Percentiles rank a stretch among this genome's conserved stretches.
phyloP scores from a whole-genome alignment of 2,113 vertebrate species.

The Genyomyrus donnyi region DNA sequence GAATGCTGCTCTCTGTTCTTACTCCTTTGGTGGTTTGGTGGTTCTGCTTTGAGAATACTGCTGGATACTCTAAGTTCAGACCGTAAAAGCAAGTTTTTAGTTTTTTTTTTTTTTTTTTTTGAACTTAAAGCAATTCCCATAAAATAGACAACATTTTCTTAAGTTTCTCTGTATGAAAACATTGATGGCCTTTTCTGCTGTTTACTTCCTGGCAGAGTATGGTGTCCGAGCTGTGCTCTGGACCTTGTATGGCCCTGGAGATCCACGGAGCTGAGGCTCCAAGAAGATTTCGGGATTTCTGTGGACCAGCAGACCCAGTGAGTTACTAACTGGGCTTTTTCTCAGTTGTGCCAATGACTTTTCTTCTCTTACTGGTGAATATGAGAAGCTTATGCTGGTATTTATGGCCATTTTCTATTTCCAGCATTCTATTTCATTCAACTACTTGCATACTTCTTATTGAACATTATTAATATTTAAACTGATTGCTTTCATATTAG shows the following conservation, averaged over 20 bases:
- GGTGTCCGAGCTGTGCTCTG: constrained; percentile 69
- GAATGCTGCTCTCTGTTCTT: not conserved
- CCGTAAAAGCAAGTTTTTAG: not conserved
- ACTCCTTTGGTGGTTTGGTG: not conserved
- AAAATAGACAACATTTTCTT: not conserved
- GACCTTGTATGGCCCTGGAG: constrained; percentile 79
- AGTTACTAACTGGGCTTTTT: constrained; percentile 50
- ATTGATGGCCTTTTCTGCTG: constrained; percentile 13
- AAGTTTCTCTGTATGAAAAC: not conserved
- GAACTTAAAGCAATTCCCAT: not conserved
- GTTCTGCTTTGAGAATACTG: not conserved
- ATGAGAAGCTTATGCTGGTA: not conserved
- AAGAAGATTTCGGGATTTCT: constrained; percentile 80
- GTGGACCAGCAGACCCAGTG: constrained; percentile 89
- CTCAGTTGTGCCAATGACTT: not conserved
- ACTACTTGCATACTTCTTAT: not conserved
- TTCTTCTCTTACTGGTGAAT: not conserved
- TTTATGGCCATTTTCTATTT: not conserved
- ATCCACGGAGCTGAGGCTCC: constrained; percentile 62
- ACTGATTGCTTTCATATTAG: not conserved
- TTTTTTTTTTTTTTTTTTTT: not conserved
- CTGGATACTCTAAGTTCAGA: not conserved
- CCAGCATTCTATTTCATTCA: not conserved
- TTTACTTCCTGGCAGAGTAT: constrained; percentile 56
- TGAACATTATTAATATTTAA: not conserved